Conservation (phyloP, 2,113 vertebrate species). For the Saguinus midas region DNA sequence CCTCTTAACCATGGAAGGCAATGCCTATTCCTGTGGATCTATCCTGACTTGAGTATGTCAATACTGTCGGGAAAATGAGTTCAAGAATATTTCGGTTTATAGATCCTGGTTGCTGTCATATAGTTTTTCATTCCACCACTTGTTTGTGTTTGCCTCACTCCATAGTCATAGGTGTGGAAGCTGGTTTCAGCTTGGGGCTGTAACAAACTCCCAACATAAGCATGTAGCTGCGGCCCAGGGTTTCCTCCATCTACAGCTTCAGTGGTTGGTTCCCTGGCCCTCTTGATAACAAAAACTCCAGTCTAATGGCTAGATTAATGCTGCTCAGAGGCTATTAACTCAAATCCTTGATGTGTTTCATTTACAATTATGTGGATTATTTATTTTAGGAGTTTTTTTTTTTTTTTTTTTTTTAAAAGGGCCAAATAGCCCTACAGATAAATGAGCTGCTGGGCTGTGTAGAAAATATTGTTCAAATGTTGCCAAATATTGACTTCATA, state of each 20-base stretch:
- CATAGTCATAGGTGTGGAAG: neutral
- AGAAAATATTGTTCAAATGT: slow-evolving; percentile 73
- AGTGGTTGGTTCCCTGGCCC: slow-evolving; percentile 8
- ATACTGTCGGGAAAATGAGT: neutral
- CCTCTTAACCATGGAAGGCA: neutral
- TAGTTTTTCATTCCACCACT: neutral
- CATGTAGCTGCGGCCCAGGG: rapidly evolving
- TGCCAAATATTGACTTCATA: slow-evolving; percentile 81
- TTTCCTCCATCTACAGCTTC: neutral
- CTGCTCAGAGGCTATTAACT: slow-evolving; percentile 60
- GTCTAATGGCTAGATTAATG: slow-evolving; percentile 63
- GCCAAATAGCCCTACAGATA: slow-evolving; percentile 61
- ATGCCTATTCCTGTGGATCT: neutral
- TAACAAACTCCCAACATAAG: neutral
- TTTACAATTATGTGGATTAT: slow-evolving; percentile 60
- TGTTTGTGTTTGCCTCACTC: neutral
- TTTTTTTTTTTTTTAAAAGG: slow-evolving; percentile 62
- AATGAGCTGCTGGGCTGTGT: slow-evolving; percentile 59
- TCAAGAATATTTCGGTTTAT: neutral
- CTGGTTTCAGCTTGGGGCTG: neutral
- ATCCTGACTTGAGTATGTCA: neutral
- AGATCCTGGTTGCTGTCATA: neutral
- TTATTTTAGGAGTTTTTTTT: slow-evolving; percentile 72
- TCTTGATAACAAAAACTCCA: slow-evolving; percentile 59
- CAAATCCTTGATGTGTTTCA: slow-evolving; percentile 63